phyloP scores from a whole-genome alignment of 2,888 invertebrate species.

The Caenorhabditis sp. region DNA sequence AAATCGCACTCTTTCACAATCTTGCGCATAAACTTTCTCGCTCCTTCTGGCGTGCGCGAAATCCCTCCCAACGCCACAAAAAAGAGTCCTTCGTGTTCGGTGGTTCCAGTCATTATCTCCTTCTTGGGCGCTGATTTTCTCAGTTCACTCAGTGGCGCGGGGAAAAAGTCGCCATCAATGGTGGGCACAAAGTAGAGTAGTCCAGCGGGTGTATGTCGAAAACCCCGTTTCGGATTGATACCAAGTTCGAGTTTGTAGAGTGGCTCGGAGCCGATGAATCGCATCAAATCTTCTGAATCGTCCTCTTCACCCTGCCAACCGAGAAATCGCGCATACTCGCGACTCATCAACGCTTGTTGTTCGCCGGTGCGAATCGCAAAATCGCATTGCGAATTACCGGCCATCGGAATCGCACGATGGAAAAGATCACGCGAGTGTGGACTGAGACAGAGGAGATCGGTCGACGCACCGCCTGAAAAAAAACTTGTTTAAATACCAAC shows the following conservation, averaged over 20 bases:
- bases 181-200: conserved; percentile 53
- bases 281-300: conserved; percentile 27
- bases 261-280: conserved; percentile 37
- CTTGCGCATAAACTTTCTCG: conserved; percentile 30
- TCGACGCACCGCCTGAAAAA: conserved; percentile 46
- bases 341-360: neutral
- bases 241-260: conserved; percentile 45
- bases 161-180: conserved; percentile 58
- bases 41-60: conserved; percentile 28
- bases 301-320: conserved; percentile 12
- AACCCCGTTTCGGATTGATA: conserved; percentile 44
- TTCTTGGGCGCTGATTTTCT: conserved; percentile 48
- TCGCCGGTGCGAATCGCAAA: conserved; percentile 11
- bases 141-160: conserved; percentile 41
- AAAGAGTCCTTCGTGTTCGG: conserved; percentile 54
- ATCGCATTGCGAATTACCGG: conserved; percentile 50
- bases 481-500: too few species aligned
- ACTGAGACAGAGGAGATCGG: conserved; percentile 52
- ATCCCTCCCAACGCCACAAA: conserved; percentile 47
- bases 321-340: neutral
- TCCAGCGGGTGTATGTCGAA: conserved; percentile 43
- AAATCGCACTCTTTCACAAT: conserved; percentile 45
- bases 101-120: conserved; percentile 51
- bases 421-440: conserved; percentile 58
- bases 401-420: conserved; percentile 56